Percentiles rank a stretch among this genome's conserved stretches.
Evolutionary conservation across 2,888 invertebrate species (phyloP).

Genomic region (Aphelenchoides bicaudatus): DNA sequence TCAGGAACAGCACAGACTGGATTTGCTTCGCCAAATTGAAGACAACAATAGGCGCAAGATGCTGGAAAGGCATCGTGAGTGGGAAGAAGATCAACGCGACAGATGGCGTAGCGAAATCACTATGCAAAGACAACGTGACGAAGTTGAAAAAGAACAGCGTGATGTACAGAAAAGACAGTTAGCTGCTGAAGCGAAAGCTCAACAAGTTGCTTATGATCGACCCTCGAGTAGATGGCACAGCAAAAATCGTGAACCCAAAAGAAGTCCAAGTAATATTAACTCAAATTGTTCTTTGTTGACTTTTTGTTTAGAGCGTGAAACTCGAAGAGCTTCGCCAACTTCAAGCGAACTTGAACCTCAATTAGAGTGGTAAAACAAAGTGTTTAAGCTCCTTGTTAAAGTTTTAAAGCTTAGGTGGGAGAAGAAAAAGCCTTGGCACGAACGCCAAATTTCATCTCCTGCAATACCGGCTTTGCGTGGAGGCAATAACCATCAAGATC

Average conservation of each 20-base stretch:
- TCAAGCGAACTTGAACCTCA: constrained; percentile 16
- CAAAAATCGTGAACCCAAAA: too few relatives aligned
- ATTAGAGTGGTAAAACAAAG: constrained; percentile 36
- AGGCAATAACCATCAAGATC: background rate
- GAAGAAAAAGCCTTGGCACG: constrained; percentile 25
- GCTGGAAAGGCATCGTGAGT: constrained; percentile 35
- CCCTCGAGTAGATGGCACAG: background rate
- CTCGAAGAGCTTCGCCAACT: too few relatives aligned
- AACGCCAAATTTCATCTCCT: constrained; percentile 25
- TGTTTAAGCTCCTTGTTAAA: too few relatives aligned
- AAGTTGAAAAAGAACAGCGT: constrained; percentile 32
- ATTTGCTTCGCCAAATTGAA: constrained; percentile 37
- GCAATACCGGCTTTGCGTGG: background rate
- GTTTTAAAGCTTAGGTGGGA: constrained; percentile 24
- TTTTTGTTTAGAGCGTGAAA: too few relatives aligned
- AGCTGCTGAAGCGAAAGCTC: constrained; percentile 32
- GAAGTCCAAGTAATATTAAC: too few relatives aligned
- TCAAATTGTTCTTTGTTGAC: too few relatives aligned
- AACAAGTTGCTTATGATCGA: constrained; percentile 11
- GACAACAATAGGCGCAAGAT: constrained; percentile 31
- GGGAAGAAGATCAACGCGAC: constrained; percentile 35
- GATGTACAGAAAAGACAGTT: constrained; percentile 27
- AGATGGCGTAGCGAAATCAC: constrained; percentile 31
- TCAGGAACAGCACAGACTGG: constrained; percentile 35
- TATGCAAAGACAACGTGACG: constrained; percentile 27